These are phyloP conservation scores for Mythimna lalbum DNA, from an alignment of 2,888 invertebrate species.

Conservation along the genomic window DNA sequence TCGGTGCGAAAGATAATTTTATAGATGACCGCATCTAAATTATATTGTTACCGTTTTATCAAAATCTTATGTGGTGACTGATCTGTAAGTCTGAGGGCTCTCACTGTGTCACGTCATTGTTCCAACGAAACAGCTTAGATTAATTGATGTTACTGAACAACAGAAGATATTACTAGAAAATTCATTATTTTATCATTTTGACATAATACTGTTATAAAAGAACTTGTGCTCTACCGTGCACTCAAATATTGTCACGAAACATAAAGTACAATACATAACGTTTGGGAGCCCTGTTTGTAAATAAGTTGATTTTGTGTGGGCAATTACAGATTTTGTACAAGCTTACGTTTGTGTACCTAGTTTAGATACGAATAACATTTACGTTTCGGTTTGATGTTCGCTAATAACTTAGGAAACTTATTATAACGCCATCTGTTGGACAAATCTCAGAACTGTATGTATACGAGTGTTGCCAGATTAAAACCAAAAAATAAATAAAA, in stretches of 20 bases:
- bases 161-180: background rate
- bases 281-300: slow-evolving; percentile 58
- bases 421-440: slow-evolving; percentile 59
- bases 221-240: slow-evolving; percentile 10
- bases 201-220: background rate
- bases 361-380: slow-evolving; percentile 60
- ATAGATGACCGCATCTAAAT: slow-evolving; percentile 22
- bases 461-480: slow-evolving; percentile 56
- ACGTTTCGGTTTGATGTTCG: slow-evolving; percentile 69
- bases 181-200: background rate
- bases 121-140: background rate
- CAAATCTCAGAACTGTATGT: slow-evolving; percentile 63
- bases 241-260: background rate
- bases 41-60: slow-evolving; percentile 13
- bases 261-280: slow-evolving; percentile 34
- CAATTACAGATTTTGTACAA: slow-evolving; percentile 62
- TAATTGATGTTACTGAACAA: slow-evolving; percentile 5
- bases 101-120: slow-evolving; percentile 4
- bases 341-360: slow-evolving; percentile 63
- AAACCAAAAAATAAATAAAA: slow-evolving; percentile 10
- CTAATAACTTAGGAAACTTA: slow-evolving; percentile 64
- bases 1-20: slow-evolving; percentile 15
- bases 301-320: slow-evolving; percentile 70
- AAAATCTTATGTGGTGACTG: slow-evolving; percentile 41
- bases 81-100: slow-evolving; percentile 46